These are phyloP conservation scores for Carassius auratus DNA, from an alignment of 2,113 vertebrate genomes.

Conservation along the genomic window DNA sequence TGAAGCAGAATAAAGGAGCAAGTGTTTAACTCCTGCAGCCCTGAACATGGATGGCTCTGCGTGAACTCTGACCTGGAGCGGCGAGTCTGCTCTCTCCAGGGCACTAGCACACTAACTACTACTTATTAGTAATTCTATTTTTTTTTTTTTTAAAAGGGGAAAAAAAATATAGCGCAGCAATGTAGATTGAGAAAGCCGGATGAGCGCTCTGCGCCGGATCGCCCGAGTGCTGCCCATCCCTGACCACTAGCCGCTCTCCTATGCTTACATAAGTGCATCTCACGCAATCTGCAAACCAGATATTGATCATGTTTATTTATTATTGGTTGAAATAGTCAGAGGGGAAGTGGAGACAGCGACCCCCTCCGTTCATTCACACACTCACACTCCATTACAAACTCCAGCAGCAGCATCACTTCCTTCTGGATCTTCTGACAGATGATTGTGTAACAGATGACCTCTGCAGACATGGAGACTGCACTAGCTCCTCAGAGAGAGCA, in stretches of 20 bases:
- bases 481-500: slow-evolving; percentile 17
- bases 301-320: slow-evolving; percentile 60
- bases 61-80: background rate
- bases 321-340: slow-evolving; percentile 56
- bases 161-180: slow-evolving; percentile 74
- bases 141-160: slow-evolving; percentile 51
- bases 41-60: background rate
- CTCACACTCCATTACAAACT: slow-evolving; percentile 49
- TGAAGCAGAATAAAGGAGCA: slow-evolving; percentile 62
- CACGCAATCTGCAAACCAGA: slow-evolving; percentile 71
- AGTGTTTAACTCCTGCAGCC: background rate
- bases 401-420: slow-evolving; percentile 62
- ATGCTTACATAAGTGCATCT: slow-evolving; percentile 53
- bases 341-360: slow-evolving; percentile 78
- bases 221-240: slow-evolving; percentile 71
- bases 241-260: background rate
- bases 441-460: background rate
- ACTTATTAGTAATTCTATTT: background rate
- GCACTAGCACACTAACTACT: slow-evolving; percentile 15
- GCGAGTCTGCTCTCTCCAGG: background rate
- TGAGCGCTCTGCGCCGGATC: slow-evolving; percentile 69
- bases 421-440: background rate
- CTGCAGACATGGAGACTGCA: background rate
- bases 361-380: slow-evolving; percentile 84
- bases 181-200: slow-evolving; percentile 67